A percentile compares a stretch with the other conserved stretches of the same genome.
Evolutionary conservation across 1,140 invertebrate genomes (phyloP).

Genomic region (Neodiprion lecontei): DNA sequence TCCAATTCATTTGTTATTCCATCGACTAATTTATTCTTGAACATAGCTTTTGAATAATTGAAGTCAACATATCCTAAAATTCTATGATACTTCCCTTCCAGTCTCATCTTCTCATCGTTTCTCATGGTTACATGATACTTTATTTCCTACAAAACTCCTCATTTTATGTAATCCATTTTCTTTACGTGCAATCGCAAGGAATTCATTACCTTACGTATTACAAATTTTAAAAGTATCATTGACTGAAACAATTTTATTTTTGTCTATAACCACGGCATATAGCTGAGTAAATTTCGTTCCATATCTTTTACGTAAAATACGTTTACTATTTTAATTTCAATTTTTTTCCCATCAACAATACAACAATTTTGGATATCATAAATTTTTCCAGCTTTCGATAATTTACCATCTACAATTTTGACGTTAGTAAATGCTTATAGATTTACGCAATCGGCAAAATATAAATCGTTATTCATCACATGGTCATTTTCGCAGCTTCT

Average conservation of each 20-base stretch:
- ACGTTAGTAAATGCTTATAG: constrained; percentile 16
- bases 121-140: too few species aligned
- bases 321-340: constrained; percentile 18
- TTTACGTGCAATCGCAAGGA: too few species aligned
- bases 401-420: constrained; percentile 21
- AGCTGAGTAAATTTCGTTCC: constrained; percentile 21
- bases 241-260: constrained; percentile 4
- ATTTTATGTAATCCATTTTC: too few species aligned
- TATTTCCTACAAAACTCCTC: too few species aligned
- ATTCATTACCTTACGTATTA: too few species aligned
- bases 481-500: constrained; percentile 17
- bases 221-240: too few species aligned
- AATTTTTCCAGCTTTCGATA: constrained; percentile 20
- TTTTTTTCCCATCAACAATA: constrained; percentile 1
- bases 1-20: too few species aligned
- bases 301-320: constrained; percentile 23
- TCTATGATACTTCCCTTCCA: too few species aligned
- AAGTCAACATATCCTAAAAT: too few species aligned
- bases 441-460: constrained; percentile 19
- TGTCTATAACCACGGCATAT: constrained; percentile 15
- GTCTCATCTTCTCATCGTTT: too few species aligned
- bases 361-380: constrained; percentile 17
- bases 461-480: constrained; percentile 28
- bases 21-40: too few species aligned
- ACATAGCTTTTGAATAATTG: too few species aligned